Evolutionary conservation across 2,888 invertebrate species (phyloP).

Genomic region (Drosophila testacea): DNA sequence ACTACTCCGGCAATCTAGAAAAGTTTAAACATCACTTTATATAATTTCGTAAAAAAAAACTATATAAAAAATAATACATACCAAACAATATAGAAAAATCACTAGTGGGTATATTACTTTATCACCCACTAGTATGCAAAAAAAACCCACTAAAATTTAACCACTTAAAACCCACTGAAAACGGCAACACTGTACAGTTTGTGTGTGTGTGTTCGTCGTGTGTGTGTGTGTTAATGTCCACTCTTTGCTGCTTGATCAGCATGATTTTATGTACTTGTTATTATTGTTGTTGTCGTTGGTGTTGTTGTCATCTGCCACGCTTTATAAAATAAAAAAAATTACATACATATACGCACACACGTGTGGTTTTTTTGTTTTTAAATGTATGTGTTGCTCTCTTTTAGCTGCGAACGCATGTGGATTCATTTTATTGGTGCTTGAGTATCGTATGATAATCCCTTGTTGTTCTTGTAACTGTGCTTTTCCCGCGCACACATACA

Average conservation of each 20-base stretch:
- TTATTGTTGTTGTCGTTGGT: conserved; percentile 22
- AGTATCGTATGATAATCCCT: conserved; percentile 77
- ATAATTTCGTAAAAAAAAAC: too few relatives aligned
- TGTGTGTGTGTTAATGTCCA: conserved; percentile 26
- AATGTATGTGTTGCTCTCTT: conserved; percentile 34
- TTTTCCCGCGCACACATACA: conserved; percentile 65
- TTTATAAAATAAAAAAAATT: conserved; percentile 23
- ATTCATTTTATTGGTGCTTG: conserved; percentile 80
- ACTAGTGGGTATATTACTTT: too few relatives aligned
- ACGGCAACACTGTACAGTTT: too few relatives aligned
- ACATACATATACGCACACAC: conserved; percentile 14
- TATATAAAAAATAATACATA: too few relatives aligned
- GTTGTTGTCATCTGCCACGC: conserved; percentile 31
- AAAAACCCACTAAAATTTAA: too few relatives aligned
- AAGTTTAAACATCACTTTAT: too few relatives aligned
- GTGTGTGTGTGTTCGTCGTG: conserved; percentile 4
- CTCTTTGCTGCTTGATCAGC: conserved; percentile 44
- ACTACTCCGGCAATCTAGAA: too few relatives aligned
- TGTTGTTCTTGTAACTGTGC: conserved; percentile 53
- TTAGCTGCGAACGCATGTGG: conserved; percentile 71
- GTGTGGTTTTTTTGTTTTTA: neutral
- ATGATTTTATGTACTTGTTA: conserved; percentile 22
- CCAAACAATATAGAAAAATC: too few relatives aligned
- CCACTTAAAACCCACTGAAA: too few relatives aligned
- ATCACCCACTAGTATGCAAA: too few relatives aligned